Conservation (phyloP, 2,113 vertebrate genomes). For the Mormyrus lacerda region DNA sequence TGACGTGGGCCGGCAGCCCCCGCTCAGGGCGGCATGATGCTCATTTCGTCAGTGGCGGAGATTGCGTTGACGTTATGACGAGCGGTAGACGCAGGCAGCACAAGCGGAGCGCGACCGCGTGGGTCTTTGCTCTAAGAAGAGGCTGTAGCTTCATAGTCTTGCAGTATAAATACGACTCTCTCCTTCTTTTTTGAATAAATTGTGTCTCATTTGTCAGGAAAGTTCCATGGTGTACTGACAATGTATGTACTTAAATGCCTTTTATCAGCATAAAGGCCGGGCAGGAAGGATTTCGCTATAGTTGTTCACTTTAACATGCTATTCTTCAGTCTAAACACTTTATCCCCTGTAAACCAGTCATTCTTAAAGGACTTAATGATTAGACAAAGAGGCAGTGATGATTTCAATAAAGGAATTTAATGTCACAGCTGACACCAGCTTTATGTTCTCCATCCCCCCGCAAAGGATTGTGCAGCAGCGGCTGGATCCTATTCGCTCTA, state of each 20-base stretch:
- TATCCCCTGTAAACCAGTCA: not conserved
- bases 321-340: not conserved
- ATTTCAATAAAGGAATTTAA: slow-evolving; percentile 8
- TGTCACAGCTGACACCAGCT: slow-evolving; percentile 4
- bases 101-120: not conserved
- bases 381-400: not conserved
- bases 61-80: not conserved
- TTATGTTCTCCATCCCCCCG: not conserved
- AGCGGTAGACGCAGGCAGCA: not conserved
- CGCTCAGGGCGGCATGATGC: not conserved
- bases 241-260: not conserved
- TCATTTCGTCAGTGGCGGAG: not conserved
- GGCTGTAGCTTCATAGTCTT: not conserved
- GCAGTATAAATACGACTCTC: not conserved
- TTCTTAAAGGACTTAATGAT: slow-evolving; percentile 12
- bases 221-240: not conserved
- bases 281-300: not conserved
- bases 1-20: not conserved
- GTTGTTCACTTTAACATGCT: not conserved
- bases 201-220: not conserved
- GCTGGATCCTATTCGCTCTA: slow-evolving; percentile 1
- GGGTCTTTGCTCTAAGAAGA: not conserved
- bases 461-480: not conserved
- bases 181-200: not conserved
- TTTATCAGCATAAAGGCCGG: not conserved